Percentiles rank a stretch among this genome's conserved stretches.
phyloP scores from a whole-genome alignment of 2,888 invertebrate genomes.

The Tanypteryx hageni region DNA sequence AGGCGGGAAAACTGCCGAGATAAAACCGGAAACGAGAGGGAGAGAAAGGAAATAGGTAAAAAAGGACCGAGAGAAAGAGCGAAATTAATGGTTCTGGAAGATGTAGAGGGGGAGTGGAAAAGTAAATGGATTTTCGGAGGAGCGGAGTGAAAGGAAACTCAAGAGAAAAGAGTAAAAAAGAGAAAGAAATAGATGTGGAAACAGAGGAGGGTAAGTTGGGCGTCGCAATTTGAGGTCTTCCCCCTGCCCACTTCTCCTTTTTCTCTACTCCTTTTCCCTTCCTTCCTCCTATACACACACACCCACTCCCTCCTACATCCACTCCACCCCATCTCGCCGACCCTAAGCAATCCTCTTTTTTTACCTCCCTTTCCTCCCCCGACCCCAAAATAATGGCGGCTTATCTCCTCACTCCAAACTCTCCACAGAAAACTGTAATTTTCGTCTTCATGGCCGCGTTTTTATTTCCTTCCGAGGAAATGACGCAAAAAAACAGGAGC shows the following conservation, averaged over 20 bases:
- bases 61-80: background rate
- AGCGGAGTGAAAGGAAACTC: background rate
- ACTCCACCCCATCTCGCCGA: background rate
- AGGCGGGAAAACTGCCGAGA: background rate
- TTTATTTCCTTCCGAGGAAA: slow-evolving; percentile 55
- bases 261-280: background rate
- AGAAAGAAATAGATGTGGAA: background rate
- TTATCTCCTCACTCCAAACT: slow-evolving; percentile 46
- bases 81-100: slow-evolving; percentile 23
- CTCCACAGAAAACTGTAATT: slow-evolving; percentile 58
- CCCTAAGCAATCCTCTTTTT: background rate
- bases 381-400: slow-evolving; percentile 37
- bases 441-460: slow-evolving; percentile 48
- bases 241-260: background rate
- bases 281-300: background rate
- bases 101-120: background rate
- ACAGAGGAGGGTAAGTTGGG: slow-evolving; percentile 32
- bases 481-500: slow-evolving; percentile 24
- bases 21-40: background rate
- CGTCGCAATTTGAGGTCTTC: slow-evolving; percentile 13
- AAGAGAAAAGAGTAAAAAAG: background rate
- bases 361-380: background rate
- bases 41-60: background rate
- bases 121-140: slow-evolving; percentile 47
- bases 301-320: background rate